Base-by-base conservation (phyloP, 1,140 invertebrate species). In the Drosophila mayri region DNA sequence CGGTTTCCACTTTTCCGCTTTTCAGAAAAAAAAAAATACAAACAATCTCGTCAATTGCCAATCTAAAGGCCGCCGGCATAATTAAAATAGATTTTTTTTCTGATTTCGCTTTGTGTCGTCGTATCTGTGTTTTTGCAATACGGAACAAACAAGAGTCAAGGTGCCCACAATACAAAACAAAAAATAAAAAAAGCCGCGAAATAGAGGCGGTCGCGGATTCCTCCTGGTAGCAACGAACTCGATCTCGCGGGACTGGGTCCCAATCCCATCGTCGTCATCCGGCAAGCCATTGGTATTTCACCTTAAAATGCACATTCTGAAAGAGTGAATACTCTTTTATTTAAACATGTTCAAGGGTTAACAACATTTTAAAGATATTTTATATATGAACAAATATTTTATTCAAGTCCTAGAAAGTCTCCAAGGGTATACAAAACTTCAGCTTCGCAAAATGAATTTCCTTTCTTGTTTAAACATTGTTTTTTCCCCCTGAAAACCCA, bases 111-210 rank as follows among this genome's bases (percentile, higher is more conserved):
- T 82, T 63, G 46, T 62, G 57, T 41, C 28, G 46, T 52, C 25
- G 28, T 25, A 28, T 62, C 38, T 55, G 43, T 49, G 43, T 47
- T 32, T 65, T 62, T 67, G 82, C 83, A 79, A 87, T 83, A 79
- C 79, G 79, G 76, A 88, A 87, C 79, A 79, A 59, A 50, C 76
- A 76, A 82, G 62, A 87, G 83, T 88, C 79, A 88, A 87, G 83
- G 79, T 68, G 71, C 47, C 70, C 67, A 64, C 50, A 47, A 64
- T 37, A 63, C 43, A 37, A 50, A 4, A 50, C 47, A 50, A n/a
- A 49, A 47, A 54, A 35, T 41, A 59, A 68, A 35, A 46, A 59
- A 68, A 55, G 58, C 52, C 65, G 57, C 73, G 58, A 50, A 61
- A 61, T 73, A 62, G 70, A 44, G 50, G 50, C 65, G 25, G 52